Evolutionary conservation across 2,113 vertebrate genomes (phyloP).

Genomic region (Phalacrocorax aristotelis): DNA sequence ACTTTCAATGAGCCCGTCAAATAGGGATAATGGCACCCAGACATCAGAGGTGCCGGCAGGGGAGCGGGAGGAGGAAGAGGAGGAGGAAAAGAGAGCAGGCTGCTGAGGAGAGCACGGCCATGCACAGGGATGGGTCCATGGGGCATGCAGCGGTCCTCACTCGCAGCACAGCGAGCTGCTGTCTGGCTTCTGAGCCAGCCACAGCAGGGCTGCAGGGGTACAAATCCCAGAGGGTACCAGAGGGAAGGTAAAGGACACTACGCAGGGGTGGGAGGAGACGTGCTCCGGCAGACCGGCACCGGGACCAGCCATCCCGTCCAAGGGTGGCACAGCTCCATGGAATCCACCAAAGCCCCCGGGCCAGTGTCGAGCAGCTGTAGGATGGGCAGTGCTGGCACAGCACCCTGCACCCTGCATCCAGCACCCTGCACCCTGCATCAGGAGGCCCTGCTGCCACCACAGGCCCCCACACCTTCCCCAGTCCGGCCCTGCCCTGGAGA

Average conservation of each 20-base stretch:
- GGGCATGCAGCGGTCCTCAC: rapidly evolving
- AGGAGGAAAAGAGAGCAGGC: not conserved
- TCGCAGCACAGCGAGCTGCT: not conserved
- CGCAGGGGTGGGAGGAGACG: rapidly evolving
- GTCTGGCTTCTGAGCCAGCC: not conserved
- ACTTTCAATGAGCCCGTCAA: not conserved
- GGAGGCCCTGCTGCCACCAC: not conserved
- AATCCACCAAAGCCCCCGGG: not conserved
- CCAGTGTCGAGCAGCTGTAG: not conserved
- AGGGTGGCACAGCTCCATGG: not conserved
- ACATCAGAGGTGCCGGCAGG: not conserved
- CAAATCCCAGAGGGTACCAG: not conserved
- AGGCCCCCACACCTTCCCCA: not conserved
- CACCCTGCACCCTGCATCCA: not conserved
- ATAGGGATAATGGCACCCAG: rapidly evolving
- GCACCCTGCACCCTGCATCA: not conserved
- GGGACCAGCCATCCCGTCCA: rapidly evolving
- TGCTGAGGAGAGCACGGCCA: not conserved
- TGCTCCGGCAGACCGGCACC: not conserved
- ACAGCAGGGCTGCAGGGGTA: not conserved
- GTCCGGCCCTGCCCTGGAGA: not conserved
- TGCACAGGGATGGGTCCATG: rapidly evolving
- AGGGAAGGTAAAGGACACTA: not conserved
- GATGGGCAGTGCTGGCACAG: rapidly evolving
- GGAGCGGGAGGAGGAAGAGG: not conserved